These are phyloP conservation scores for Rambutsinella grinnellia DNA, from an alignment of 2,888 invertebrate species.

Conservation along the genomic window DNA sequence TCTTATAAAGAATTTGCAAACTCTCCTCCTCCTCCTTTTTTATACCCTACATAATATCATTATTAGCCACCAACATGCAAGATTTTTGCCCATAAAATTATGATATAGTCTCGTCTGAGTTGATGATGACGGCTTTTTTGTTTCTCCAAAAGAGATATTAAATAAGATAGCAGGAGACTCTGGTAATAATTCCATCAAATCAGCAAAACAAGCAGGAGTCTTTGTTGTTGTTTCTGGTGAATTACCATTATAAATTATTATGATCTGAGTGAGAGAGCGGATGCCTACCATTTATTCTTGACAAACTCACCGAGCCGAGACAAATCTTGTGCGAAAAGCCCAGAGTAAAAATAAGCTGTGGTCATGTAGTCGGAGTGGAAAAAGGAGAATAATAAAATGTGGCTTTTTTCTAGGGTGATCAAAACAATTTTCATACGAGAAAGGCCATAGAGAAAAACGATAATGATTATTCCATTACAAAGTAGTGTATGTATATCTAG, in stretches of 20 bases:
- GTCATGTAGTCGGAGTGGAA: background rate
- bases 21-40: background rate
- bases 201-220: conserved; percentile 15
- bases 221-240: conserved; percentile 7
- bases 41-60: background rate
- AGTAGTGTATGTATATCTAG: background rate
- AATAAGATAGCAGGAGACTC: conserved; percentile 10
- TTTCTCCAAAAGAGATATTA: conserved; percentile 16
- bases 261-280: background rate
- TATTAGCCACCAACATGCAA: no score
- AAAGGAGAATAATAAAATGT: background rate
- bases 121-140: conserved; percentile 12
- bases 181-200: conserved; percentile 34
- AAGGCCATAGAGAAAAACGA: background rate
- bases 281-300: conserved; percentile 1
- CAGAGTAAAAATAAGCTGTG: no score
- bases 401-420: background rate
- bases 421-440: background rate
- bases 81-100: background rate
- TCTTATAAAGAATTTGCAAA: background rate
- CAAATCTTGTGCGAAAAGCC: no score
- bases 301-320: conserved; percentile 27
- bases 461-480: background rate
- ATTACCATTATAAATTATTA: background rate
- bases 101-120: background rate